Evolutionary conservation across 2,113 vertebrate genomes (phyloP).

Genomic region (Argyrosomus japonicus): DNA sequence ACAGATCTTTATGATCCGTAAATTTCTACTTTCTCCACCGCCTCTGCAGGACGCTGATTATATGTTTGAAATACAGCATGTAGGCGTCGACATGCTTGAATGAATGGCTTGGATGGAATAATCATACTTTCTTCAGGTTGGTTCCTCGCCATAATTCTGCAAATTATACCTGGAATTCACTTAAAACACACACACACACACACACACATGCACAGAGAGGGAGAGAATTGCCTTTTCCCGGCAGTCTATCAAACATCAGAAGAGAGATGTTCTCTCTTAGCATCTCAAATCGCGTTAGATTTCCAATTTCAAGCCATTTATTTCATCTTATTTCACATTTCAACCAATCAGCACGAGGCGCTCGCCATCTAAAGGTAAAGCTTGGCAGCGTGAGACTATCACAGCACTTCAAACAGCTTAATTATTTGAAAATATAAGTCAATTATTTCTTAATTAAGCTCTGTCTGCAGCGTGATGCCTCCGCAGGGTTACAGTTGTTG

Average conservation of each 20-base stretch:
- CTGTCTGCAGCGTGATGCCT: constrained; percentile 21
- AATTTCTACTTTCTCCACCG: not conserved
- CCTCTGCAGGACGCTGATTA: constrained; percentile 36
- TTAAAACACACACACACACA: not conserved
- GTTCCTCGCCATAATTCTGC: constrained; percentile 17
- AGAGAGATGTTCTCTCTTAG: constrained; percentile 49
- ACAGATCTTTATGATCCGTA: constrained; percentile 54
- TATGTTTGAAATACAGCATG: constrained; percentile 12
- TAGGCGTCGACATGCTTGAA: constrained; percentile 26
- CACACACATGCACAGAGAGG: not conserved
- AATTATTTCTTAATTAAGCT: constrained; percentile 65
- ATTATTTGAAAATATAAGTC: constrained; percentile 64
- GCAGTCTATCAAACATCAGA: constrained; percentile 25
- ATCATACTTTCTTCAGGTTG: constrained; percentile 26
- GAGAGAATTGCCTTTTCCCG: constrained; percentile 12
- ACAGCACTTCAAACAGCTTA: constrained; percentile 51
- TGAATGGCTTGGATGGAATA: constrained; percentile 27
- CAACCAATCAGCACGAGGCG: not conserved
- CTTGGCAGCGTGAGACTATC: constrained; percentile 31
- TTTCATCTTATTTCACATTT: constrained; percentile 27
- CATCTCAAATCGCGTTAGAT: constrained; percentile 63
- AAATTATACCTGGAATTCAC: constrained; percentile 35
- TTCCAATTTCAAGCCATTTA: constrained; percentile 69
- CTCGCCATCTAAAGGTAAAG: constrained; percentile 26
- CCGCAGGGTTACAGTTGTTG: constrained; percentile 40